Percentiles rank a stretch among this genome's conserved stretches.
phyloP scores from a whole-genome alignment of 2,888 invertebrate species.

The Tridacna gigas region DNA sequence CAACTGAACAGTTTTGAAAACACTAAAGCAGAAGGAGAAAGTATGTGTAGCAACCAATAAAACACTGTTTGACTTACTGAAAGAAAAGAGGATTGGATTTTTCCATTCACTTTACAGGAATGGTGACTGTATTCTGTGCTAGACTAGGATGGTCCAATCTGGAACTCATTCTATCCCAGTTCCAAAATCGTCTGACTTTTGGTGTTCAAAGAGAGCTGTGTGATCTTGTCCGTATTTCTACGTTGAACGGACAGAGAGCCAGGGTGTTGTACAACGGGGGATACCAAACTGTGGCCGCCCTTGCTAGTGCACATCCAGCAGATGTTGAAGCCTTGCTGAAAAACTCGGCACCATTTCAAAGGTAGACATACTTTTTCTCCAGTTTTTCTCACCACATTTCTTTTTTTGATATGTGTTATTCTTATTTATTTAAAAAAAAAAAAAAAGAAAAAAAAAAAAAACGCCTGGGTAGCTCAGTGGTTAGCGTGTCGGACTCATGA shows the following conservation, averaged over 20 bases:
- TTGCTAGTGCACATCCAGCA: constrained; percentile 91
- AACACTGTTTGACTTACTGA: too few species aligned
- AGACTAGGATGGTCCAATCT: constrained; percentile 96
- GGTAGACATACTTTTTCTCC: constrained; percentile 80
- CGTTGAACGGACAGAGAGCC: constrained; percentile 93
- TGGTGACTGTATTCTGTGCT: constrained; percentile 98
- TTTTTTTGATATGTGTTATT: too few species aligned
- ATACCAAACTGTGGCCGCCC: constrained; percentile 90
- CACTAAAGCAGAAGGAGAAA: too few species aligned
- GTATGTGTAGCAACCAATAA: too few species aligned
- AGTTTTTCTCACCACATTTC: too few species aligned
- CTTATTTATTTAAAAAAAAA: too few species aligned
- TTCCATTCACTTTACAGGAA: constrained; percentile 87
- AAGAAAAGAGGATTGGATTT: too few species aligned
- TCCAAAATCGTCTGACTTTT: constrained; percentile 96
- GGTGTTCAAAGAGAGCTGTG: constrained; percentile 96
- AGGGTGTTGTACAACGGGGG: constrained; percentile 93
- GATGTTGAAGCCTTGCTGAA: constrained; percentile 91
- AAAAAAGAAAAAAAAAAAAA: too few species aligned
- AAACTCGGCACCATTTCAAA: constrained; percentile 93
- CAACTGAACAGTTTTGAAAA: too few species aligned
- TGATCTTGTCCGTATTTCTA: constrained; percentile 92
- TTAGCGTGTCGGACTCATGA: too few species aligned
- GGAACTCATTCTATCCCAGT: constrained; percentile 94
- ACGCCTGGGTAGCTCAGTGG: background rate